Conservation (phyloP, 2,113 vertebrate species). For the Xiphorhynchus elegans region DNA sequence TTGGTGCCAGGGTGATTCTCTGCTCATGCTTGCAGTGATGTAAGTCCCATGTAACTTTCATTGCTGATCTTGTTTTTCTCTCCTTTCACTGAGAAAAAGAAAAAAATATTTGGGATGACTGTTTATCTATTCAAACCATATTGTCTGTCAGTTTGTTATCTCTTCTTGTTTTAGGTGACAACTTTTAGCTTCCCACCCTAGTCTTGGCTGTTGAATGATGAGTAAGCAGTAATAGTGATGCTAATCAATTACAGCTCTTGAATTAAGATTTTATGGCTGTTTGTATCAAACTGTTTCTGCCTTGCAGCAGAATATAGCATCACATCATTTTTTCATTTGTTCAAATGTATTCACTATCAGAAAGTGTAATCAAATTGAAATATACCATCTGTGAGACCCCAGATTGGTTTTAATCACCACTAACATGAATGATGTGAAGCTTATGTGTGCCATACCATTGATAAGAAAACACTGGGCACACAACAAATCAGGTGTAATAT, state of each 20-base stretch:
- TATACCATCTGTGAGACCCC: neutral
- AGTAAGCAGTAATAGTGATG: neutral
- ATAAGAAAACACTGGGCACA: neutral
- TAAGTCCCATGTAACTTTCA: neutral
- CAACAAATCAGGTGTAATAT: neutral
- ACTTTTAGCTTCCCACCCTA: neutral
- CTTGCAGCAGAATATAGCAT: neutral
- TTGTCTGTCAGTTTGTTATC: neutral
- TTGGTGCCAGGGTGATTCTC: neutral
- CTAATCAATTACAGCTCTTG: neutral
- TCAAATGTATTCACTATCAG: neutral
- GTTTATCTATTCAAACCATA: neutral
- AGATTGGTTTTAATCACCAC: neutral
- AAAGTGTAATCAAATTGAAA: slow-evolving; percentile 26
- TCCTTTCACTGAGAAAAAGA: neutral
- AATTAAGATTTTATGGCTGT: slow-evolving; percentile 12
- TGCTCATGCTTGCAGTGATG: neutral
- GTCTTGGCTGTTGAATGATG: neutral
- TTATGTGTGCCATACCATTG: neutral
- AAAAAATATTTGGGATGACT: neutral
- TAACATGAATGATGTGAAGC: neutral
- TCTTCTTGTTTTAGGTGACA: neutral
- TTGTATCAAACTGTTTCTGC: neutral
- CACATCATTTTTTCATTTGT: neutral
- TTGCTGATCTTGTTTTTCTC: neutral